Evolutionary conservation across 2,888 invertebrate genomes (phyloP), one percentile per base, ranked within the genome.

Genomic region (Eumerus sabulonum): DNA sequence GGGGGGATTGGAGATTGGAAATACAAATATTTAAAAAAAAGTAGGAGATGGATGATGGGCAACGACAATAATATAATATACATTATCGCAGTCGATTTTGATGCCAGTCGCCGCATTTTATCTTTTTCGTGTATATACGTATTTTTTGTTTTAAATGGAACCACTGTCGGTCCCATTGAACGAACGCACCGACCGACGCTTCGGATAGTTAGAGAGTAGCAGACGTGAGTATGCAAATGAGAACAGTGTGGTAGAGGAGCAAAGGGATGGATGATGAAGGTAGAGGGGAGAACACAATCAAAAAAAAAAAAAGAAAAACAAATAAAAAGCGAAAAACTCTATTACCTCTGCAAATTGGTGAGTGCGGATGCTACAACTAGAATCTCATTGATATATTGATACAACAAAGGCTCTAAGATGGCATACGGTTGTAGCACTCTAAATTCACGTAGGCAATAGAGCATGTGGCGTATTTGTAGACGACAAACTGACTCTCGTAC

Each of bases 321-420:
- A n/a, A n/a, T n/a, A 63, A n/a, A 9, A 40, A 11, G 40, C 9
- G 40, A 3, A n/a, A 9, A 71, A 63, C 62, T 48, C 44, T 79
- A 74, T 79, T 86, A 87, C 47, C 87, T 86, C 72, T 87, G 87
- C 50, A 88, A 82, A 84, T 88, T 88, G 17, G 84, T 86, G 2
- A 88, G 82, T 1, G 87, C 89, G 13, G 87, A 86, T 9, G 86
- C 85, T 17, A 88, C 86, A 67, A 85, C 83, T 70, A 88, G 76
- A 82, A 88, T 86, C 83, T 88, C 89, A 84, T 87, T 88, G 1
- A 88, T 83, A 82, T 87, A 87, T 50, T 86, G 85, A 82, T 87
- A 84, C 36, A 87, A 72, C 50, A 86, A 76, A 13, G 85, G 84
- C 71, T 88, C 86, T 53, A 86, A 83, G 71, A 88, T 83, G 36